Conservation (phyloP, 2,888 invertebrate genomes). For the Synanthedon formicaeformis region DNA sequence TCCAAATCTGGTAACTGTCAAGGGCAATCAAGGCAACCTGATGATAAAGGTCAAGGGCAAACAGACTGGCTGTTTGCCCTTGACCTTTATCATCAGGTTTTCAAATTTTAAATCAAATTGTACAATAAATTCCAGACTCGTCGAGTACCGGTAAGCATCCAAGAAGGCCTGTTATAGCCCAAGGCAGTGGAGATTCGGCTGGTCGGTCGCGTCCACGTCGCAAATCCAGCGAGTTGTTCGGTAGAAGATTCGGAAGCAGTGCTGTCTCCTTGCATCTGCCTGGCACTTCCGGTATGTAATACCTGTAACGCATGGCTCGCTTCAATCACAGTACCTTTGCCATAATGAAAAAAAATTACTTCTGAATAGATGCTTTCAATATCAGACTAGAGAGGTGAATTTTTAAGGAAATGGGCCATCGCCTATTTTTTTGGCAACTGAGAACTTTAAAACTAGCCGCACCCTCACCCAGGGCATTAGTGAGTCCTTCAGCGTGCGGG, state of each 20-base stretch:
- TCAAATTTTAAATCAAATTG: no score
- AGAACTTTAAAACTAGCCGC: no score
- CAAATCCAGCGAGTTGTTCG: slow-evolving; percentile 32
- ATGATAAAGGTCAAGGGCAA: no score
- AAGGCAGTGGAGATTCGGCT: slow-evolving; percentile 13
- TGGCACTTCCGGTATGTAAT: slow-evolving; percentile 41
- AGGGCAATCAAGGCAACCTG: no score
- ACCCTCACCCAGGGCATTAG: no score
- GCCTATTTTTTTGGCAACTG: no score
- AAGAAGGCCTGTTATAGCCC: slow-evolving; percentile 23
- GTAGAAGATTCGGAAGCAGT: slow-evolving; percentile 36
- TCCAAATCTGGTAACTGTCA: slow-evolving; percentile 30
- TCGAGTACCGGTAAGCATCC: slow-evolving; percentile 31
- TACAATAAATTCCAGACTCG: slow-evolving; percentile 19
- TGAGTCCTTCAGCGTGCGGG: no score
- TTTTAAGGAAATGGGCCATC: no score
- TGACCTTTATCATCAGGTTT: no score
- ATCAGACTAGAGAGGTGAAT: background rate
- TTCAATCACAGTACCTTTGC: background rate
- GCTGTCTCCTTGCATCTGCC: slow-evolving; percentile 49
- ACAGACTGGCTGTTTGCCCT: no score
- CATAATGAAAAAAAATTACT: no score
- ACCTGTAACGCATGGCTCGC: background rate
- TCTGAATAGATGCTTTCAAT: background rate
- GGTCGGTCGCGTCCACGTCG: slow-evolving; percentile 21